Base-by-base conservation (phyloP, 2,113 vertebrate species). In the Bos javanicus region DNA sequence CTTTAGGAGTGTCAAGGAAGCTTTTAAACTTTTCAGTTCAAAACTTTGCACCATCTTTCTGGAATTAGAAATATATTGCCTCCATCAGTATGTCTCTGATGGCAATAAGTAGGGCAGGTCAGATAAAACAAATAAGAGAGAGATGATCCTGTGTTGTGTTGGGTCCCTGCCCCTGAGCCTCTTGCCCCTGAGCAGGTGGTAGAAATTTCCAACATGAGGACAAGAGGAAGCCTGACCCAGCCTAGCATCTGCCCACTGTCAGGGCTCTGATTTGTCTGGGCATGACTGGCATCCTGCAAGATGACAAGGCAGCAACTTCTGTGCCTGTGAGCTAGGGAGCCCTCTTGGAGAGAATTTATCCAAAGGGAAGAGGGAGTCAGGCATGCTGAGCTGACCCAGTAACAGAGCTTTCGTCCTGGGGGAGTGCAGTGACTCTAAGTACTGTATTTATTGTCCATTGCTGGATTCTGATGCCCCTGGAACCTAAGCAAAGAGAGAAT, bases 1-100 rank as follows among this genome's bases (percentile, higher is more conserved):
- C 50, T 92, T 83, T 46, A 64, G 36, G 33, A 74, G 11, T 78
- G 21, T 48, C 95, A 57, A 94, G 59, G 33, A 89, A 60, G 21
- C 23, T 76, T 92, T 90, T 17, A 59, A 7, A 56, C 60, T 92
- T 86, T 33, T 39, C 76, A 14, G 59, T 71, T 81, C 43, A 88
- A 97, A 88, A 52, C 17, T 43, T 1, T 33, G 36, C 10, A 36
- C 2, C 25, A 28, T 76, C 50, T 92, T 10, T 92, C 81, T 80
- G 48, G 84, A 96, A 59, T 56, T 11, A 59, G 83, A 94, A 82
- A 56, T 54, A 21, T 5, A 19, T 46, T 12, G 9, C 59, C 43
- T 80, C 59, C 50, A 28, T 46, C 25, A 30, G 33, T 12, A 2
- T 19, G 0, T 57, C 1, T 90, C 17, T 36, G 39, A 54, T 48